Evolutionary conservation across 2,797 vertebrate species (phyloP).

Genomic region (Platyrinchus mystaceus): DNA sequence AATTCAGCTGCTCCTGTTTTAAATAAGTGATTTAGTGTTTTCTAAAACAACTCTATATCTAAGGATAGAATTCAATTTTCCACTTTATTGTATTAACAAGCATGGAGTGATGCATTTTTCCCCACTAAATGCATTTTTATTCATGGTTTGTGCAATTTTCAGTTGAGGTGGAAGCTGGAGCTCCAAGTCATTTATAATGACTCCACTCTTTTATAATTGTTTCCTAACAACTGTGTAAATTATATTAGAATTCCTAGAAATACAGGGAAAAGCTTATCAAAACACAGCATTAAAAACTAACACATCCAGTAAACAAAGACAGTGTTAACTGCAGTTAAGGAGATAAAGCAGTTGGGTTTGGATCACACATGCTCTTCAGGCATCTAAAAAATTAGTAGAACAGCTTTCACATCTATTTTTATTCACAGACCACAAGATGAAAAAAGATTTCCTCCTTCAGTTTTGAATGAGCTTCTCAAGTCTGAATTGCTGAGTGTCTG

Average conservation of each 20-base stretch:
- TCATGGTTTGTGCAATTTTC: not conserved
- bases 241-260: not conserved
- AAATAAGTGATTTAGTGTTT: not conserved
- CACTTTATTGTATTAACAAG: not conserved
- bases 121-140: not conserved
- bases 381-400: constrained; percentile 12
- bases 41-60: not conserved
- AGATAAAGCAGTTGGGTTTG: constrained; percentile 15
- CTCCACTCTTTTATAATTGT: not conserved
- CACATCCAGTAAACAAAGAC: constrained; percentile 5
- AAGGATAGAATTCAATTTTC: not conserved
- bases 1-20: not conserved
- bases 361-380: not conserved
- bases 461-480: not conserved
- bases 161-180: not conserved
- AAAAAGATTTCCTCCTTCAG: constrained; percentile 12
- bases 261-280: not conserved
- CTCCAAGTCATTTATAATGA: not conserved
- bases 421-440: not conserved
- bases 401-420: constrained; percentile 39
- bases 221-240: not conserved
- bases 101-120: not conserved
- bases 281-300: not conserved
- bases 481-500: not conserved
- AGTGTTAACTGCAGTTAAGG: not conserved